Conservation (phyloP, 53 echinoderm and acorn worm species). For the Holothuria scabra region DNA sequence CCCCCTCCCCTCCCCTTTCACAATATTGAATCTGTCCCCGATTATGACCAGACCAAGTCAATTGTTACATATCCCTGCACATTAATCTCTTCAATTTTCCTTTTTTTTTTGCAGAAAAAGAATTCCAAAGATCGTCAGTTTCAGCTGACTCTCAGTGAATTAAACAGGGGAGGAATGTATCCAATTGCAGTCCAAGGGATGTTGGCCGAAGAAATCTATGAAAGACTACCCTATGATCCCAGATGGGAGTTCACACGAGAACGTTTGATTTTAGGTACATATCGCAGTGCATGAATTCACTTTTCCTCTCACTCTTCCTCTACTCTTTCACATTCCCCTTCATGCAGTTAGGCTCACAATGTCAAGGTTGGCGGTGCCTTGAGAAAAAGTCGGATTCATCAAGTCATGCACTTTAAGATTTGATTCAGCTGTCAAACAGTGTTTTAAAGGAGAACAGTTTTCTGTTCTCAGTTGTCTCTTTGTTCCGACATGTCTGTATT, state of each 20-base stretch:
- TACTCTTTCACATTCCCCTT: too few relatives aligned
- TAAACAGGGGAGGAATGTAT: slow-evolving; percentile 29
- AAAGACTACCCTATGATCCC: slow-evolving; percentile 75
- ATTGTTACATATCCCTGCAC: background rate
- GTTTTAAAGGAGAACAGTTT: too few relatives aligned
- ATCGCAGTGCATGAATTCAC: background rate
- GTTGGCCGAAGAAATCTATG: slow-evolving; percentile 66
- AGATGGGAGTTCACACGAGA: slow-evolving; percentile 90
- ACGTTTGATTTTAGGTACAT: slow-evolving; percentile 73
- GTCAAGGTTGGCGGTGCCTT: too few relatives aligned
- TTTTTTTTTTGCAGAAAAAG: background rate
- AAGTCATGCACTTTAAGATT: too few relatives aligned
- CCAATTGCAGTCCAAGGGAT: slow-evolving; percentile 17
- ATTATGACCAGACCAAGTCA: background rate
- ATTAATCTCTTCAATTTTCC: background rate
- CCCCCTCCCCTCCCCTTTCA: too few relatives aligned
- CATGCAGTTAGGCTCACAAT: too few relatives aligned
- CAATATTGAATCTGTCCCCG: too few relatives aligned
- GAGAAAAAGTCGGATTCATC: too few relatives aligned
- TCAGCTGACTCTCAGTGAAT: slow-evolving; percentile 20
- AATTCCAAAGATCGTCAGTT: slow-evolving; percentile 29
- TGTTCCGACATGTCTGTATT: too few relatives aligned
- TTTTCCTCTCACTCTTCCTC: too few relatives aligned
- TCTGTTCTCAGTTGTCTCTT: too few relatives aligned
- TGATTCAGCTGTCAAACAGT: too few relatives aligned